These are phyloP conservation scores for Ascaphus truei DNA, from an alignment of 2,113 vertebrate genomes.

Conservation along the genomic window DNA sequence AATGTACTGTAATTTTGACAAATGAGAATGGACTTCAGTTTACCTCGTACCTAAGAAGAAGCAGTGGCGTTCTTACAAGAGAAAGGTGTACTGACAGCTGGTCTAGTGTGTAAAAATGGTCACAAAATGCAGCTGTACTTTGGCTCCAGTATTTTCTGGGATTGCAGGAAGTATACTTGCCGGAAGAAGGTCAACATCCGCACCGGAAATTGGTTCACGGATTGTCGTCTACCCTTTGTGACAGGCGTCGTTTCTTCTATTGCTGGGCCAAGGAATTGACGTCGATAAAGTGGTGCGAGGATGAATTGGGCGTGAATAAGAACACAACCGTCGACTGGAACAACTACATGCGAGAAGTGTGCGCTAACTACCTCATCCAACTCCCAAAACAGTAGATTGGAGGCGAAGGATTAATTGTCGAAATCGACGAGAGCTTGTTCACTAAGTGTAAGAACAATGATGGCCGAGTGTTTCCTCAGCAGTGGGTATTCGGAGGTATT, in stretches of 20 bases:
- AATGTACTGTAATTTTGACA: too few relatives aligned
- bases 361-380: too few relatives aligned
- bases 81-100: background rate
- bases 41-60: background rate
- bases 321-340: background rate
- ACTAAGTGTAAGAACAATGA: background rate
- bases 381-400: background rate
- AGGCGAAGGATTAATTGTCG: background rate
- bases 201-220: background rate
- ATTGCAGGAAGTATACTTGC: background rate
- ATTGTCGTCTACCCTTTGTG: background rate
- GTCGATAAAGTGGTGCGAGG: background rate
- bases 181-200: background rate
- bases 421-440: background rate
- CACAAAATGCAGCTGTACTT: background rate
- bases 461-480: background rate
- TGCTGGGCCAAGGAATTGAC: background rate
- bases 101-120: background rate
- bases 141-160: background rate
- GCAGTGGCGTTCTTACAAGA: background rate
- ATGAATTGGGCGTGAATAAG: background rate
- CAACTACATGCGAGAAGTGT: background rate
- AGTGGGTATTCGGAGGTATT: background rate
- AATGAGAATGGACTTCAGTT: too few relatives aligned
- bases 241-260: background rate